phyloP scores from a whole-genome alignment of 2,797 vertebrate genomes.

The Garrulus glandarius region DNA sequence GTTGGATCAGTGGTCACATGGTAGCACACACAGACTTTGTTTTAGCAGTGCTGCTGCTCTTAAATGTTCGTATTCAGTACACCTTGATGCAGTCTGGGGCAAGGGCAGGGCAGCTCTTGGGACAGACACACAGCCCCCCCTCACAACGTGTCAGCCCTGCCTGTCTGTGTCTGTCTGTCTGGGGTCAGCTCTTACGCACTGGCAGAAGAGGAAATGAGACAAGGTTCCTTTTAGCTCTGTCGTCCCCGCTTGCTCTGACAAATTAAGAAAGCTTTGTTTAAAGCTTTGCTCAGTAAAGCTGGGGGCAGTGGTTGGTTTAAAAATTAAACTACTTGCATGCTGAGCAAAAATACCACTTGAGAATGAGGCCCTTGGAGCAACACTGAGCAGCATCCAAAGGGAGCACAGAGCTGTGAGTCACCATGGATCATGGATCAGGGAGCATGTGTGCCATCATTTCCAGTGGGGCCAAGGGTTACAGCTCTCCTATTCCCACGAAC shows the following conservation, averaged over 20 bases:
- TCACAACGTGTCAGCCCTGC: not conserved
- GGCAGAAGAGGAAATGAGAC: not conserved
- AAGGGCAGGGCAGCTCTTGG: not conserved
- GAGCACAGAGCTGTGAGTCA: not conserved
- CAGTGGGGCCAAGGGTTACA: fast-evolving
- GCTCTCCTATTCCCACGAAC: not conserved
- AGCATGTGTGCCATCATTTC: fast-evolving
- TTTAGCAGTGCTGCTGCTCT: not conserved
- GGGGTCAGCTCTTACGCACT: not conserved
- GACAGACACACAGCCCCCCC: not conserved
- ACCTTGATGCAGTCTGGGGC: not conserved
- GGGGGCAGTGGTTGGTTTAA: not conserved
- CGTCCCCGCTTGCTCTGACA: not conserved
- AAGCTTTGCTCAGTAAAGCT: not conserved
- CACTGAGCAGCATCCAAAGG: not conserved
- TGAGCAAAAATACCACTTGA: not conserved
- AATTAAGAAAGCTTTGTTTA: not conserved
- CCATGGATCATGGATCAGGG: fast-evolving
- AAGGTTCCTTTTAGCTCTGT: not conserved
- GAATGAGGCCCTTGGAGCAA: not conserved
- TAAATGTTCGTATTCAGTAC: fast-evolving
- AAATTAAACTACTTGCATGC: not conserved
- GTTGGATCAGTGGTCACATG: fast-evolving
- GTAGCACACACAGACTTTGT: not conserved
- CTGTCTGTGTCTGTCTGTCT: not conserved